Base-by-base conservation (phyloP, 2,888 invertebrate species). In the Bellardia bayeri region DNA sequence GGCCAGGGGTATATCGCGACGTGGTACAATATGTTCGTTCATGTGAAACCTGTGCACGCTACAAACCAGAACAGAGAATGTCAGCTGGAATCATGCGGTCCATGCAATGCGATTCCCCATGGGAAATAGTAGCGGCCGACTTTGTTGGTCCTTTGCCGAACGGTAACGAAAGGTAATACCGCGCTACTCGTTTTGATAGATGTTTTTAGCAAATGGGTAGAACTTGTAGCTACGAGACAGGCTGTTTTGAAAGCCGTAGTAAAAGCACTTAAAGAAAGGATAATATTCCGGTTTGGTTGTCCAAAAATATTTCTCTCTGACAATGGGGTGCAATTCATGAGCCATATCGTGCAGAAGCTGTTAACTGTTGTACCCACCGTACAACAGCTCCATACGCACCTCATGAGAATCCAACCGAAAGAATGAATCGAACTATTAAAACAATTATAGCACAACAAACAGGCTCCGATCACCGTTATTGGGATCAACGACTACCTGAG, bases 121-220 rank as follows among this genome's bases (percentile, higher is more conserved):
- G 56, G 23, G 56, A 56, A 9, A 56, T 56, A 2, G 23, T 56
- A 56, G 58, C 58, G 5, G 51, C 49, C 4, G 69, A 33, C 14
- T 30, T 69, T 16, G n/a, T 72, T 1, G 76, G 76, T 6, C 76
- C 76, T 0, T 14, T 76, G 2, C 76, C 64, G 0, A 1, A 64
- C 64, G 1, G n/a, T n/a, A n/a, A 76, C 37, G 2, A 63, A 5
- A 8, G 76, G 51, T 4, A 63, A 76, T n/a, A 76, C 51, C 2
- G 8, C 54, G 1, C 11, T 76, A 9, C 40, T 76, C 0, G 49
- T 76, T 3, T 2, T 64, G 5, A 51, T 64, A 5, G 51, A 63
- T n/a, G 30, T 63, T 8, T 76, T 76, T 13, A 76, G 75, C 5
- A 69, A 69, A 33, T 69, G 69, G 69, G 51, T 69, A 2, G 66